Evolutionary conservation across 2,888 invertebrate genomes (phyloP), one percentile per base, ranked within the genome.

Genomic region (Smittia sp.): DNA sequence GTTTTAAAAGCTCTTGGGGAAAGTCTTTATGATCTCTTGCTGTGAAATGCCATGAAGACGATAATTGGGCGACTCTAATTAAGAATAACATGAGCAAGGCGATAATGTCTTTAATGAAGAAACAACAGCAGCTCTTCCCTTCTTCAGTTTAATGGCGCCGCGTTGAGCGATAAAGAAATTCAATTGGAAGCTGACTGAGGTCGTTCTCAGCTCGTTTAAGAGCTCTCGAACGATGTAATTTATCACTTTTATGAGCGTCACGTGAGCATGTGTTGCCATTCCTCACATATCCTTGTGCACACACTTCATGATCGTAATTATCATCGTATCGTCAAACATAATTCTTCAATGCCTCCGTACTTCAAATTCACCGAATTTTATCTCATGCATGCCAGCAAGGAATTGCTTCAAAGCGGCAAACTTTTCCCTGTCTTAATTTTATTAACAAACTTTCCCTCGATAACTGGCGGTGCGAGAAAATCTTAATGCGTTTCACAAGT

Each of bases 61-160:
- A 63, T 63, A 63, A 63, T 63, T 63, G 63, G 52, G 24, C 25
- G 27, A 63, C n/a, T 24, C 27, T 63, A 63, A 63, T 63, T 63
- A 63, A 63, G 20, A 22, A 63, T 3, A 63, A 63, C 63, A 27
- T 22, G 15, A 63, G 58, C 2, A 27, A 22, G 25, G 7, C 25
- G 25, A 27, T 63, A 63, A 63, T 27, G 24, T 22, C 58, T 7
- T 58, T 58, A 58, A 58, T 58, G 18, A 18, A 18, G 18, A 58
- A 58, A 58, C 58, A 58, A 58, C 58, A 58, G 18, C 7, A 58
- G 9, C 32, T 6, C 32, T 22, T 58, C 58, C 6, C 15, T 6
- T 11, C 6, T 46, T 46, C n/a, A 46, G n/a, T 46, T 15, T n/a
- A 46, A 46, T 46, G 46, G 46, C 13, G 4, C 15, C 2, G 46